These are phyloP conservation scores for Prunella fulvescens DNA, from an alignment of 2,113 vertebrate genomes.

Conservation along the genomic window DNA sequence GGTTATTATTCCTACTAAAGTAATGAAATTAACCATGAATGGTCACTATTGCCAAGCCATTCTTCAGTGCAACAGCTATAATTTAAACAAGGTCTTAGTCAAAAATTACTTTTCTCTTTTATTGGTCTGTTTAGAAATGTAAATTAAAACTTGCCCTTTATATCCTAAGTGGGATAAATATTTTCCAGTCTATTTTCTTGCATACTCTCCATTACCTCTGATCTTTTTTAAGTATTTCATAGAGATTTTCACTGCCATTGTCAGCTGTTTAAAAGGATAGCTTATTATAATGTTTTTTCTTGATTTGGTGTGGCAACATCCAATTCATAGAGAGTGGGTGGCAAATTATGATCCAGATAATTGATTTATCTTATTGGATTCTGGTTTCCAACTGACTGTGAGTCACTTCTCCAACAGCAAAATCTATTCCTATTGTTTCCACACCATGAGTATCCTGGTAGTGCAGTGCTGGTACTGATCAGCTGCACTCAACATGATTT, in stretches of 20 bases:
- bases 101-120: not conserved
- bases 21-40: not conserved
- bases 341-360: not conserved
- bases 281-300: not conserved
- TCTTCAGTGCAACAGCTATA: not conserved
- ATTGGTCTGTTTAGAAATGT: not conserved
- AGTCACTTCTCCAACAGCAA: not conserved
- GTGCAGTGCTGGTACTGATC: not conserved
- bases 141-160: not conserved
- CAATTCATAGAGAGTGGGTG: not conserved
- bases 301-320: not conserved
- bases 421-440: constrained; percentile 1
- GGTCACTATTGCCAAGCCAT: not conserved
- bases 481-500: not conserved
- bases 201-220: not conserved
- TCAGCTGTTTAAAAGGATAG: not conserved
- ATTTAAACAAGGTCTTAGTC: not conserved
- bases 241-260: not conserved
- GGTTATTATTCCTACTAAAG: not conserved
- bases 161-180: not conserved
- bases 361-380: constrained; percentile 23
- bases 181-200: not conserved
- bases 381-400: not conserved
- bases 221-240: not conserved
- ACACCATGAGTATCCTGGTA: not conserved